Conservation (phyloP, 2,113 vertebrate species). For the Himantopus leucocephalus region DNA sequence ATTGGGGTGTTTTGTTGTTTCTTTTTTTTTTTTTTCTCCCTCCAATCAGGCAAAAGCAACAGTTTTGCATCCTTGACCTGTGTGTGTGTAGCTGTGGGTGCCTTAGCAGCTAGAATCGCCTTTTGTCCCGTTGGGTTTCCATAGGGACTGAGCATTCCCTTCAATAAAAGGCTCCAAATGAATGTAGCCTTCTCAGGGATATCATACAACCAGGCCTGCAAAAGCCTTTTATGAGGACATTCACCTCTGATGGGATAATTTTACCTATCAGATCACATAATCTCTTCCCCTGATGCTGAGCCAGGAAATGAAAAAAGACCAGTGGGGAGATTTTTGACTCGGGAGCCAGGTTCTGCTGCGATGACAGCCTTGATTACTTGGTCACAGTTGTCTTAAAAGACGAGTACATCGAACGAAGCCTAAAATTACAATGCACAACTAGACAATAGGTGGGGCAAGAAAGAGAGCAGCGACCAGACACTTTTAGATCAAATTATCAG, state of each 20-base stretch:
- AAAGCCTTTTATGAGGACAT: slow-evolving; percentile 74
- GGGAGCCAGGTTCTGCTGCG: background rate
- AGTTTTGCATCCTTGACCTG: background rate
- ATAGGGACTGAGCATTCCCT: slow-evolving; percentile 31
- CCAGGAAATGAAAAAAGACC: slow-evolving; percentile 59
- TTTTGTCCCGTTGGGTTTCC: slow-evolving; percentile 49
- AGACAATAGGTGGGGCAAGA: background rate
- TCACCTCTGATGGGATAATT: slow-evolving; percentile 67
- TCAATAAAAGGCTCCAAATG: slow-evolving; percentile 28
- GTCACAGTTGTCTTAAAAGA: background rate
- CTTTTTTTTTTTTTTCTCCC: too few relatives aligned
- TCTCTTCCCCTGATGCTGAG: slow-evolving; percentile 60
- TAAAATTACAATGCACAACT: background rate
- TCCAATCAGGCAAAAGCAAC: background rate
- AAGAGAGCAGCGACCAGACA: background rate
- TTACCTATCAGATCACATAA: slow-evolving; percentile 73
- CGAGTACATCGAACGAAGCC: background rate
- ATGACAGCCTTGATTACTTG: slow-evolving; percentile 49
- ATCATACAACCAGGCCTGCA: slow-evolving; percentile 67
- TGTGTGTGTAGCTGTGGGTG: background rate
- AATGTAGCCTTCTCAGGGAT: slow-evolving; percentile 76
- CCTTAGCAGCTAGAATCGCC: background rate
- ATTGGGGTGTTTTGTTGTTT: rapidly evolving
- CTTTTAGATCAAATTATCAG: background rate
- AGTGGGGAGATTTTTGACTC: slow-evolving; percentile 15